These are phyloP conservation scores for Urophycis tenuis DNA, from an alignment of 2,797 vertebrate species.

Conservation along the genomic window DNA sequence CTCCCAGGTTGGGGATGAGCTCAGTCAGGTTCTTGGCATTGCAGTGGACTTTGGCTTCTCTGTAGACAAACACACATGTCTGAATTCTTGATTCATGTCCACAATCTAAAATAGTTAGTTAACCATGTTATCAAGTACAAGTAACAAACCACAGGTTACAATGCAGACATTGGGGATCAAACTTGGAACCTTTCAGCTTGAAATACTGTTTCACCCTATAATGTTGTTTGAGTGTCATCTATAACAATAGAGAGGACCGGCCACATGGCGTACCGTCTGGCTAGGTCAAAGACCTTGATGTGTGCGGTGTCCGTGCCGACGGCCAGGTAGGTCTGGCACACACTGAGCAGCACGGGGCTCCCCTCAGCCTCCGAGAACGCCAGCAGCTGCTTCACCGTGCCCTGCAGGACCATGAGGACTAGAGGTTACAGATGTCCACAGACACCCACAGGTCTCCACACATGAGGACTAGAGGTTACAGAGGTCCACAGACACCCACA, in stretches of 20 bases:
- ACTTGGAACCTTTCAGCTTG: background rate
- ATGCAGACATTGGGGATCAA: background rate
- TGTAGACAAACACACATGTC: constrained; percentile 46
- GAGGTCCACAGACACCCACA: background rate
- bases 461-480: too few species aligned
- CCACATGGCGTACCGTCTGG: constrained; percentile 75
- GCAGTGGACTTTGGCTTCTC: constrained; percentile 90
- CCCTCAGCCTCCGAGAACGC: constrained; percentile 85
- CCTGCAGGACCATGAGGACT: constrained; percentile 59
- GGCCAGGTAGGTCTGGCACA: constrained; percentile 84
- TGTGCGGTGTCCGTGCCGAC: constrained; percentile 86
- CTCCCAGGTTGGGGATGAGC: constrained; percentile 71
- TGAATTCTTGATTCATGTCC: too few species aligned
- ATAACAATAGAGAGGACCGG: background rate
- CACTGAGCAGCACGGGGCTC: constrained; percentile 78
- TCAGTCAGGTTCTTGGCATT: constrained; percentile 76
- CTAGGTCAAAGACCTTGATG: constrained; percentile 89
- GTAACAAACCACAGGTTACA: too few species aligned
- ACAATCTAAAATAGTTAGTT: too few species aligned
- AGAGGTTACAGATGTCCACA: background rate
- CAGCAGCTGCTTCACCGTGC: constrained; percentile 92
- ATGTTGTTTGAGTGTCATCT: background rate
- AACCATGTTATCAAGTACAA: too few species aligned
- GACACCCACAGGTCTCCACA: background rate
- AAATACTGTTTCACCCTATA: background rate